Evolutionary conservation across 2,888 invertebrate genomes (phyloP), one percentile per base, ranked within the genome.

Genomic region (Dolichopus griseipennis): DNA sequence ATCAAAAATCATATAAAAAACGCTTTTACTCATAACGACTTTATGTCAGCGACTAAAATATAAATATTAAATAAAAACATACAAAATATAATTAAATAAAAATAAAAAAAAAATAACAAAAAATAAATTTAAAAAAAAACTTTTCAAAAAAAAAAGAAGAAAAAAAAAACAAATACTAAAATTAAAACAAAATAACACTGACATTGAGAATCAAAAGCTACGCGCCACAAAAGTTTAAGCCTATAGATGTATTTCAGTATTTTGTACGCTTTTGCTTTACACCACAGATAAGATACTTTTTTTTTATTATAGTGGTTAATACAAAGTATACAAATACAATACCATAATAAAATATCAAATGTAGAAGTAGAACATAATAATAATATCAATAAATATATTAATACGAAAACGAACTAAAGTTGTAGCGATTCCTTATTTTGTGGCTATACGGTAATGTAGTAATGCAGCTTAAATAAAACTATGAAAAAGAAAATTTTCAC

Each of bases 21-120:
- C 52, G n/a, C 52, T 52, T 52, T 52, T 52, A 15, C 52, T 52
- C 52, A 52, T 52, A 15, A 52, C 52, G 52, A 52, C 52, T 52
- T 52, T 52, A 52, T 18, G 52, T 52, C 9, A 52, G 52, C 52
- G 15, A 52, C 52, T 52, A 52, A 52, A 52, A 52, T 27, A 27
- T 52, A 52, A 52, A 52, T n/a, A 52, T 18, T 18, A 52, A 52
- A 52, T n/a, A 52, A n/a, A 52, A 52, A 52, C 15, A 18, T 5
- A 52, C 18, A 52, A n/a, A n/a, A 52, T 18, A 52, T 9, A 9
- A 52, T 18, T 18, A n/a, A 43, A 15, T n/a, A n/a, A n/a, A 27
- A 27, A 27, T 15, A 52, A 18, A 52, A n/a, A 2, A 37, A 37
- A 37, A 37, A 7, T 6, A 52, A 15, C 9, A 52, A 9, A 52